Percentiles rank a stretch among this genome's conserved stretches.
These are phyloP conservation scores for Idris sp. DNA, from an alignment of 1,140 invertebrate species.

Conservation along the genomic window DNA sequence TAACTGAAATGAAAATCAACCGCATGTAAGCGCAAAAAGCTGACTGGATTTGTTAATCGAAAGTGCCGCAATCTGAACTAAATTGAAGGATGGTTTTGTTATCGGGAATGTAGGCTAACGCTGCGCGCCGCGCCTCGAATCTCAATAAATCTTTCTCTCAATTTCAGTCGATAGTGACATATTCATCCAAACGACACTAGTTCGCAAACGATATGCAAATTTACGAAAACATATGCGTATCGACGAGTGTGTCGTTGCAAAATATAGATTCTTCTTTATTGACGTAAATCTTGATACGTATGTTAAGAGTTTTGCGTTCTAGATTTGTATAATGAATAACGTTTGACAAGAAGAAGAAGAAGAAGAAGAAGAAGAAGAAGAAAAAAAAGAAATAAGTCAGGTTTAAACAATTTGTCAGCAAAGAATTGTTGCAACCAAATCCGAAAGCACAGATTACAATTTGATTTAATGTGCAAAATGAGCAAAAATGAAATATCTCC, in stretches of 20 bases:
- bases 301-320: conserved; percentile 46
- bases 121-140: conserved; percentile 39
- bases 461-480: conserved; percentile 52
- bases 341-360: no score
- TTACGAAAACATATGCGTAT: conserved; percentile 51
- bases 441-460: conserved; percentile 45
- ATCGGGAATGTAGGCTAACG: conserved; percentile 54
- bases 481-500: conserved; percentile 42
- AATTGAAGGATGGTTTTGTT: conserved; percentile 63
- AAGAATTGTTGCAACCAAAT: conserved; percentile 47
- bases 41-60: conserved; percentile 56
- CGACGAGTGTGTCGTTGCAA: conserved; percentile 22
- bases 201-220: conserved; percentile 62
- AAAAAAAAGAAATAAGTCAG: conserved; percentile 18
- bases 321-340: conserved; percentile 48
- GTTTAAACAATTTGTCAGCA: conserved; percentile 46
- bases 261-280: conserved; percentile 57
- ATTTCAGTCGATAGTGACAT: conserved; percentile 56
- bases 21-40: conserved; percentile 12
- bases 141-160: conserved; percentile 64
- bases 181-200: conserved; percentile 48
- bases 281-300: conserved; percentile 57
- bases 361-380: no score
- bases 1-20: conserved; percentile 36
- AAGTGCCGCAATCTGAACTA: conserved; percentile 52